phyloP scores from a whole-genome alignment of 2,888 invertebrate species.

The Corythucha ciliata region DNA sequence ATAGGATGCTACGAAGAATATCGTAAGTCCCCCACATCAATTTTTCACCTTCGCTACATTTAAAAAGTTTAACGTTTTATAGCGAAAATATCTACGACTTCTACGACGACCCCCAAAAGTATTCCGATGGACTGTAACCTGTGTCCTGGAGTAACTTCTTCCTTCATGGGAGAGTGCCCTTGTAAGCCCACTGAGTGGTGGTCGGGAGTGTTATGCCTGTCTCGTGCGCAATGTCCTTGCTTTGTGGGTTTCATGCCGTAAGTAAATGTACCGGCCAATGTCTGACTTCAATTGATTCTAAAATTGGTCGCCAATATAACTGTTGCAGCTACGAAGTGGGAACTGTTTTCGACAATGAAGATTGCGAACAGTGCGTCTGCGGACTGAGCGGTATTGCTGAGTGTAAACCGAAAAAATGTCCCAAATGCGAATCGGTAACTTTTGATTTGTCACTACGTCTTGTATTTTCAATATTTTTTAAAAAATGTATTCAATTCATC shows the following conservation, averaged over 20 bases:
- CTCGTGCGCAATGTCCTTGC: constrained; percentile 67
- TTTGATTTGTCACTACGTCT: background rate
- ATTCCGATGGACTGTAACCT: constrained; percentile 34
- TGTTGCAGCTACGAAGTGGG: constrained; percentile 47
- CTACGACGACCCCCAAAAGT: constrained; percentile 22
- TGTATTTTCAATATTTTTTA: background rate
- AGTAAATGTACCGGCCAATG: constrained; percentile 35
- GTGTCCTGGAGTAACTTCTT: constrained; percentile 39
- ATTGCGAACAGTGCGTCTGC: constrained; percentile 72
- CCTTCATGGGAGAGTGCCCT: constrained; percentile 23
- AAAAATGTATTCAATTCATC: background rate
- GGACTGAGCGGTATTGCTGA: constrained; percentile 60
- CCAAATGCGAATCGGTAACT: constrained; percentile 50
- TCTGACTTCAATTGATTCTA: background rate
- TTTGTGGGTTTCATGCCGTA: constrained; percentile 56
- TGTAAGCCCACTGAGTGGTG: constrained; percentile 53
- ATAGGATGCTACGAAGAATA: constrained; percentile 70
- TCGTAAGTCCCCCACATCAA: constrained; percentile 44
- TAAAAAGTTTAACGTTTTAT: background rate
- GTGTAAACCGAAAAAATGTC: constrained; percentile 61
- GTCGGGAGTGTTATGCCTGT: constrained; percentile 65
- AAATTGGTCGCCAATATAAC: background rate
- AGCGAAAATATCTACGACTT: constrained; percentile 16
- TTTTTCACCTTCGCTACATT: background rate
- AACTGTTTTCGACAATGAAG: constrained; percentile 56